These are phyloP conservation scores for Spinibarbus caldwelli DNA, from an alignment of 2,797 vertebrate species.

Conservation along the genomic window DNA sequence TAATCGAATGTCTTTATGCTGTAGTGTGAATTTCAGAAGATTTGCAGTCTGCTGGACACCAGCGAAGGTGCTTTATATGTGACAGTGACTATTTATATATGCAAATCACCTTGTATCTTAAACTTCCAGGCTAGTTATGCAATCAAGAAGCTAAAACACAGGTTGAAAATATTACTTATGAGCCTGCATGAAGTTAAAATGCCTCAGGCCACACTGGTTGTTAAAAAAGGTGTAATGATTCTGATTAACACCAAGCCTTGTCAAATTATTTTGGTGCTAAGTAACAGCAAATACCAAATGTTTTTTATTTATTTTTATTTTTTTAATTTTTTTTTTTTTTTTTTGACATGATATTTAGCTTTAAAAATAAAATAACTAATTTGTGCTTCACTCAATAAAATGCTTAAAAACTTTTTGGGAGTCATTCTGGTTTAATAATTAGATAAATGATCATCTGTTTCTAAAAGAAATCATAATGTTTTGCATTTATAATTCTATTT, in stretches of 20 bases:
- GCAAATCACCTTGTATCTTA: background rate
- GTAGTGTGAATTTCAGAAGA: background rate
- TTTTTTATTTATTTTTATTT: no score
- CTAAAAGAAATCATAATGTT: background rate
- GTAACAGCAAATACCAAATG: background rate
- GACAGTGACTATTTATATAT: background rate
- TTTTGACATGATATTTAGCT: background rate
- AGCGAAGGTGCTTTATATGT: background rate
- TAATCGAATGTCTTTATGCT: background rate
- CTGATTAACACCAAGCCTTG: background rate
- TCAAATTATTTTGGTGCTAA: background rate
- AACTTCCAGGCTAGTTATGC: background rate
- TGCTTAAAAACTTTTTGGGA: background rate
- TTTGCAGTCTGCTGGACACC: background rate
- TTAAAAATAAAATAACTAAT: background rate
- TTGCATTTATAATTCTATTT: background rate
- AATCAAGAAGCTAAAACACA: background rate
- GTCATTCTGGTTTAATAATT: background rate
- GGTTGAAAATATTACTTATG: background rate
- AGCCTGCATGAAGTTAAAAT: background rate
- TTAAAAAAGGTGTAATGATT: constrained; percentile 2
- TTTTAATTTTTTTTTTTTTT: no score
- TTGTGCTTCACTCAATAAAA: background rate
- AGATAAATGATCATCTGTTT: background rate
- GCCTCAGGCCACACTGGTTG: background rate